Base-by-base conservation (phyloP, 1,140 invertebrate genomes). In the Oreohelix idahoensis region DNA sequence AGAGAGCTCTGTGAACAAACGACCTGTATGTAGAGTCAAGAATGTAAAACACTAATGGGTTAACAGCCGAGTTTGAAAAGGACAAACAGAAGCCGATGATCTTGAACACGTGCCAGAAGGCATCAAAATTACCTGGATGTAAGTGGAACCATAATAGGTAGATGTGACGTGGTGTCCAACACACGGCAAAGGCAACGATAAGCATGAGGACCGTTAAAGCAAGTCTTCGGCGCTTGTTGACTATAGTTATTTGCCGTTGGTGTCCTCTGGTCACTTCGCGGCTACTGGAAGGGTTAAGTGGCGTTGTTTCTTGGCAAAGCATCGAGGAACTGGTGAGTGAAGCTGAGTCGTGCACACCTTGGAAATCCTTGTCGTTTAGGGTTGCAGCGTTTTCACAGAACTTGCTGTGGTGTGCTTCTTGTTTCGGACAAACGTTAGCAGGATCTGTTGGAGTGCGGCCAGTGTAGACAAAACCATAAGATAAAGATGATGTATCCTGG, bases 1-100 rank as follows among this genome's bases (percentile, higher is more conserved):
- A 97, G 10, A 98, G 93, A 91, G 97, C 96, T 39, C 95, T 93
- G 92, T 97, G 97, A 93, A 97, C 98, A 93, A 97, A 96, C 85
- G 97, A 96, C 85, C 97, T 95, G 91, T 98, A 98, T 17, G 96
- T 95, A 29, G 96, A 95, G 87, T 96, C 97, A 84, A 97, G 95
- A 89, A 96, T 96, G 92, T 97, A 97, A 36, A 98, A 94, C 8
- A 96, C 96, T 51, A 98, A 95, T 0, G 97, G 97, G 93, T 98
- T 98, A 87, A 97, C 95, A 89, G 97, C 97, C 80, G 96, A 97
- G 93, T 98, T 97, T 86, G 96, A 94, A 92, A 97, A 98, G 29
- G 86, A 86, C 15, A 90, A 77, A 73, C 89, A 89, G 83, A 89
- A 88, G 17, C 87, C 88, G 96, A 94, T 88, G 78, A 98, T 97